Conservation (phyloP, 2,797 vertebrate species). For the Catharus ustulatus region DNA sequence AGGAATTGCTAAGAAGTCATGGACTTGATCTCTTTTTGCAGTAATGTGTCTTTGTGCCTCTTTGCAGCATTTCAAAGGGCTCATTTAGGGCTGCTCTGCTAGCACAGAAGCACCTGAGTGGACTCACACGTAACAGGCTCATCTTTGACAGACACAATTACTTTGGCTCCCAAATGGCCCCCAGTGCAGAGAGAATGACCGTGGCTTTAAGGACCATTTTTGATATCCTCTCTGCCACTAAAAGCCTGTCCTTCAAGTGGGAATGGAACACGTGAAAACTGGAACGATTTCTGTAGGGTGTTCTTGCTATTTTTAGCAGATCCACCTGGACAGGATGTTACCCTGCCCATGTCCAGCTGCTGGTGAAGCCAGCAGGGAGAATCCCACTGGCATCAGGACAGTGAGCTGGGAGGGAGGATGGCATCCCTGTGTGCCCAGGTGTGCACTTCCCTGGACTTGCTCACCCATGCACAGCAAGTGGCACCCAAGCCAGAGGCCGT, state of each 20-base stretch:
- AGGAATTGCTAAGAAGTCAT: background rate
- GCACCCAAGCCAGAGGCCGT: background rate
- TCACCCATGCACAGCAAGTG: rapidly evolving
- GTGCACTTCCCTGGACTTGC: background rate
- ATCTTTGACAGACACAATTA: background rate
- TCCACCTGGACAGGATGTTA: background rate
- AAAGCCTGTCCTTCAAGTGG: background rate
- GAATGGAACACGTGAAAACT: background rate
- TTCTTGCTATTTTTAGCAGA: background rate
- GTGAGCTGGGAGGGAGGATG: background rate
- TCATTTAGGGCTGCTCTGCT: background rate
- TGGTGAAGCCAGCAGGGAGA: rapidly evolving
- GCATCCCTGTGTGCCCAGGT: background rate
- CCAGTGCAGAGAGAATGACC: rapidly evolving
- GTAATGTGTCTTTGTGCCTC: background rate
- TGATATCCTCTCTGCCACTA: background rate
- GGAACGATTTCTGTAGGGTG: background rate
- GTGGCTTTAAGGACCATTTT: background rate
- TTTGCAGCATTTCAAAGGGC: background rate
- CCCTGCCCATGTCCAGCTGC: background rate
- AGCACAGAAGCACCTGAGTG: background rate
- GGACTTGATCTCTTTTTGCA: background rate
- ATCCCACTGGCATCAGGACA: background rate
- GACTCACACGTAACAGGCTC: background rate
- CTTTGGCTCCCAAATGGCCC: background rate